phyloP scores from a whole-genome alignment of 2,797 vertebrate species.

The Macropodus opercularis region DNA sequence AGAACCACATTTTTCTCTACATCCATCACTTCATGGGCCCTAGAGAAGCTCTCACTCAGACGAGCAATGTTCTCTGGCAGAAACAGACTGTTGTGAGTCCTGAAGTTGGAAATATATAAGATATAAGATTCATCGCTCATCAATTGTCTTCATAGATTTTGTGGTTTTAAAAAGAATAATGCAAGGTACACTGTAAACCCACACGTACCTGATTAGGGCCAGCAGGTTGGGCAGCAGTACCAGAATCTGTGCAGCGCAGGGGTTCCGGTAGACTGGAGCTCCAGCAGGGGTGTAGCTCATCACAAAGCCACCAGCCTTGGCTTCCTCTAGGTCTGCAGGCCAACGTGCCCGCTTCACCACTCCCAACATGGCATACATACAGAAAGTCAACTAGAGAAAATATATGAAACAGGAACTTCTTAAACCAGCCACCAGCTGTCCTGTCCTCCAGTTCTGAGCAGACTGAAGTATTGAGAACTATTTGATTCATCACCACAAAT shows the following conservation, averaged over 20 bases:
- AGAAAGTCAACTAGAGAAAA: conserved; percentile 88
- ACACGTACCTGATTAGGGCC: conserved; percentile 89
- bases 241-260: conserved; percentile 88
- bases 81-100: conserved; percentile 93
- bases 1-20: conserved; percentile 91
- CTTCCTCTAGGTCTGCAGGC: conserved; percentile 89
- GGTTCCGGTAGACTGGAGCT: conserved; percentile 90
- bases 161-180: too few species aligned
- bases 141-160: too few species aligned
- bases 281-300: conserved; percentile 84
- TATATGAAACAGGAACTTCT: too few species aligned
- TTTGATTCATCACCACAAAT: too few species aligned
- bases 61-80: conserved; percentile 89
- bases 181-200: neutral
- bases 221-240: conserved; percentile 92
- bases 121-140: neutral
- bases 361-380: conserved; percentile 88
- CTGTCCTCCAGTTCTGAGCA: too few species aligned
- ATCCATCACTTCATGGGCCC: conserved; percentile 90
- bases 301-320: conserved; percentile 92
- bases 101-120: conserved; percentile 53
- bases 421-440: too few species aligned
- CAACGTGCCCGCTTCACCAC: conserved; percentile 92
- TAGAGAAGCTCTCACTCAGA: conserved; percentile 88
- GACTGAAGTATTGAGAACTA: too few species aligned